These are phyloP conservation scores for Chrysoperla carnea DNA, from an alignment of 1,140 invertebrate genomes.

Conservation along the genomic window DNA sequence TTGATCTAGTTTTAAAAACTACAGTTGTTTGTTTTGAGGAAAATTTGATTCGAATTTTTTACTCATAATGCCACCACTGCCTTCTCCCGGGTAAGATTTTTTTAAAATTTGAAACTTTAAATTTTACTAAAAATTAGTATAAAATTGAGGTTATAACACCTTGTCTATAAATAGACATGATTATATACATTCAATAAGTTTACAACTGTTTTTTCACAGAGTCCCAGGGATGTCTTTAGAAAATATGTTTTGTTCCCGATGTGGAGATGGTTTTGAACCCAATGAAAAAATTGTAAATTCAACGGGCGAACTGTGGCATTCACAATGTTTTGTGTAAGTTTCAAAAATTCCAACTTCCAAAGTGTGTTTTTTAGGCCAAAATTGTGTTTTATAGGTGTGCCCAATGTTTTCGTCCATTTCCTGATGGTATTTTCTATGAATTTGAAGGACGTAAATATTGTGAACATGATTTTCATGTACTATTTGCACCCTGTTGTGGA, in stretches of 20 bases:
- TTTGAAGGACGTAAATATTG: slow-evolving; percentile 99
- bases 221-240: slow-evolving; percentile 64
- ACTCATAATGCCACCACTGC: too few species aligned
- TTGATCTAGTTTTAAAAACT: too few species aligned
- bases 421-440: slow-evolving; percentile 96
- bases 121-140: too few species aligned
- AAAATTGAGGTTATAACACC: too few species aligned
- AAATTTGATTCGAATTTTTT: too few species aligned
- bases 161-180: too few species aligned
- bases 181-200: too few species aligned
- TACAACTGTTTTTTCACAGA: slow-evolving; percentile 26
- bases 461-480: slow-evolving; percentile 96
- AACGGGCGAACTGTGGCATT: slow-evolving; percentile 96
- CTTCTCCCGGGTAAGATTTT: too few species aligned
- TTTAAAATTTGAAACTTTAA: too few species aligned
- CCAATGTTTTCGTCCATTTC: slow-evolving; percentile 96
- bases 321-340: slow-evolving; percentile 97
- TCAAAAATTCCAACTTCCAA: background rate
- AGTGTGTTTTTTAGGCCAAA: background rate
- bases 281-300: slow-evolving; percentile 99
- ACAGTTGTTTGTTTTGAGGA: too few species aligned
- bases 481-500: slow-evolving; percentile 96
- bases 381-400: slow-evolving; percentile 59
- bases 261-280: slow-evolving; percentile 82
- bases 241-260: slow-evolving; percentile 85